Conservation (phyloP, 2,888 invertebrate genomes). For the Limenitis camilla region DNA sequence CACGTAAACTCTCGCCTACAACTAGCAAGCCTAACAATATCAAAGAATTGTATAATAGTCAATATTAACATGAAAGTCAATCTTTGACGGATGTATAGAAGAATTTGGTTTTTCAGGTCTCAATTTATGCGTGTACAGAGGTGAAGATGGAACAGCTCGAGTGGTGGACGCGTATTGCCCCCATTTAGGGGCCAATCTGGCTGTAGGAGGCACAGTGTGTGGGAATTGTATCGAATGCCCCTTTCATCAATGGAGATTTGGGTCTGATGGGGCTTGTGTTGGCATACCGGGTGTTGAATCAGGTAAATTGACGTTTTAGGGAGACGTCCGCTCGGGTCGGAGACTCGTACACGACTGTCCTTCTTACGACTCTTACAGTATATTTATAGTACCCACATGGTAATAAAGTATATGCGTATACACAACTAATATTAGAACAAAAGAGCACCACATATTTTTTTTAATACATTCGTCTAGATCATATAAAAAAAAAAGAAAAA, state of each 20-base stretch:
- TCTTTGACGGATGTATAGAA: too few relatives aligned
- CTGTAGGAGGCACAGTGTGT: conserved; percentile 82
- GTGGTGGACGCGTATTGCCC: conserved; percentile 92
- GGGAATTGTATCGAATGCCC: conserved; percentile 90
- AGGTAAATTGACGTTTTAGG: conserved; percentile 34
- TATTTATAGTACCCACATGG: too few relatives aligned
- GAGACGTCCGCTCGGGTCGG: neutral
- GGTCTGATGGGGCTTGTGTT: conserved; percentile 82
- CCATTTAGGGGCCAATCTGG: conserved; percentile 91
- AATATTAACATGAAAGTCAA: too few relatives aligned
- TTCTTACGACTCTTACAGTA: too few relatives aligned
- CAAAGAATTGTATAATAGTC: too few relatives aligned
- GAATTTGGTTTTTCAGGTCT: conserved; percentile 60
- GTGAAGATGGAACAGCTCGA: conserved; percentile 76
- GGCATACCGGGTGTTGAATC: conserved; percentile 77
- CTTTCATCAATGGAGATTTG: conserved; percentile 91
- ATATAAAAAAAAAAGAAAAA: too few relatives aligned
- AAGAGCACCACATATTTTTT: too few relatives aligned
- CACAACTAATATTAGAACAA: too few relatives aligned
- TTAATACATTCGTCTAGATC: too few relatives aligned
- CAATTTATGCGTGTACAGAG: conserved; percentile 81
- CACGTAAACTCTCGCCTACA: too few relatives aligned
- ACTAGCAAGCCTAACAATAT: too few relatives aligned
- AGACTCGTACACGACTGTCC: neutral
- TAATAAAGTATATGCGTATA: too few relatives aligned